Percentiles rank a stretch among this genome's conserved stretches.
Evolutionary conservation across 2,888 invertebrate genomes (phyloP).

Genomic region (Odiellus spinosus): DNA sequence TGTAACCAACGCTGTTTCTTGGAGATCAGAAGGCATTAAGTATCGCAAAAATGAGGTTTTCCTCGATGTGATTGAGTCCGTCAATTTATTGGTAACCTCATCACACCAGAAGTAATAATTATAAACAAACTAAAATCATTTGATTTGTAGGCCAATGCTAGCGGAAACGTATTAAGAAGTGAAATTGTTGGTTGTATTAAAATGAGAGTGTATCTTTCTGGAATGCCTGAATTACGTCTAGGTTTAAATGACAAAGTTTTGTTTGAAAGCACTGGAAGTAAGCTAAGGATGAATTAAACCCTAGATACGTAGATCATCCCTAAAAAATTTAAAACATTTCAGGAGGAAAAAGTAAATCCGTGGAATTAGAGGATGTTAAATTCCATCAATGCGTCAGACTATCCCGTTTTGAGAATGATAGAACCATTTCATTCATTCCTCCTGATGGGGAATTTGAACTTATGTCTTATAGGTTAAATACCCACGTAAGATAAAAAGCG

Average conservation of each 20-base stretch:
- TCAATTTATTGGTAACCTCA: constrained; percentile 52
- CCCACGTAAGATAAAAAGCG: constrained; percentile 48
- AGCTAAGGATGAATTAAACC: neutral
- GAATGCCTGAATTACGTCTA: constrained; percentile 92
- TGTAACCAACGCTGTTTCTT: constrained; percentile 98
- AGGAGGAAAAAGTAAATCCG: constrained; percentile 89
- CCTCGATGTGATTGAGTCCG: constrained; percentile 95
- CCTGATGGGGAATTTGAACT: constrained; percentile 98
- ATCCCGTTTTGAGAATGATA: constrained; percentile 92
- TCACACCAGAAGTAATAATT: constrained; percentile 27
- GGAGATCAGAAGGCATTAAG: constrained; percentile 96
- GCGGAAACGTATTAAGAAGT: constrained; percentile 87
- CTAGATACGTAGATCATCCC: neutral
- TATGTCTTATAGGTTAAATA: constrained; percentile 93
- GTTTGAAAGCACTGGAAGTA: constrained; percentile 79
- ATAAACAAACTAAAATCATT: neutral
- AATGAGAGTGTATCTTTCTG: constrained; percentile 94
- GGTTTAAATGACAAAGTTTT: constrained; percentile 93
- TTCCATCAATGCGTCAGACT: constrained; percentile 96
- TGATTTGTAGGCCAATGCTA: constrained; percentile 58
- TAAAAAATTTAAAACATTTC: neutral
- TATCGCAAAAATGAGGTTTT: constrained; percentile 99
- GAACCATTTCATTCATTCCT: constrained; percentile 95
- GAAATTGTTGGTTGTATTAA: constrained; percentile 98
- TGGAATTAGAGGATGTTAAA: constrained; percentile 94